Evolutionary conservation across 2,113 vertebrate genomes (phyloP).

Genomic region (Coregonus clupeaformis): DNA sequence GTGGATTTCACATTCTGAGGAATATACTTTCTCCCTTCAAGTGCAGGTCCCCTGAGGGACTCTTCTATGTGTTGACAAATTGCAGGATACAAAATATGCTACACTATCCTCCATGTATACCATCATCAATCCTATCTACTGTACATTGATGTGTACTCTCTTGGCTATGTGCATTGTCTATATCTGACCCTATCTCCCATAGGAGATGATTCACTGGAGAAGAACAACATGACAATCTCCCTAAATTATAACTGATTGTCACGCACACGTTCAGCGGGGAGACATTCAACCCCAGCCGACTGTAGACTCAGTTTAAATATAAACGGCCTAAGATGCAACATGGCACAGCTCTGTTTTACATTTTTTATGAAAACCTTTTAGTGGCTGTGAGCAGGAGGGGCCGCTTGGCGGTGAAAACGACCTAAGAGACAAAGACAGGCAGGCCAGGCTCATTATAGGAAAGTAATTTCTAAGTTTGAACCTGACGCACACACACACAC

Average conservation of each 20-base stretch:
- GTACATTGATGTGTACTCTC: background rate
- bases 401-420: background rate
- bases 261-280: too few species aligned
- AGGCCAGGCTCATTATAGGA: constrained; percentile 54
- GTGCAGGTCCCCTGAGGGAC: background rate
- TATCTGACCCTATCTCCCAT: background rate
- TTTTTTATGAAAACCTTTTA: constrained; percentile 73
- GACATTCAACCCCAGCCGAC: background rate
- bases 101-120: background rate
- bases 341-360: constrained; percentile 52
- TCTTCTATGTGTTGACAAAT: background rate
- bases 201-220: background rate
- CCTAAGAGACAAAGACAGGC: constrained; percentile 54
- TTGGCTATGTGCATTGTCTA: background rate
- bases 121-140: background rate
- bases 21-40: background rate
- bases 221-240: background rate
- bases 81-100: background rate
- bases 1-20: background rate
- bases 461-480: constrained; percentile 29
- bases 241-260: too few species aligned
- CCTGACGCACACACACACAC: constrained; percentile 5
- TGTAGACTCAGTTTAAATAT: constrained; percentile 43
- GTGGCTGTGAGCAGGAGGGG: constrained; percentile 50
- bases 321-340: constrained; percentile 51